phyloP scores from a whole-genome alignment of 1,140 invertebrate genomes.

The Phymastichus coffea region DNA sequence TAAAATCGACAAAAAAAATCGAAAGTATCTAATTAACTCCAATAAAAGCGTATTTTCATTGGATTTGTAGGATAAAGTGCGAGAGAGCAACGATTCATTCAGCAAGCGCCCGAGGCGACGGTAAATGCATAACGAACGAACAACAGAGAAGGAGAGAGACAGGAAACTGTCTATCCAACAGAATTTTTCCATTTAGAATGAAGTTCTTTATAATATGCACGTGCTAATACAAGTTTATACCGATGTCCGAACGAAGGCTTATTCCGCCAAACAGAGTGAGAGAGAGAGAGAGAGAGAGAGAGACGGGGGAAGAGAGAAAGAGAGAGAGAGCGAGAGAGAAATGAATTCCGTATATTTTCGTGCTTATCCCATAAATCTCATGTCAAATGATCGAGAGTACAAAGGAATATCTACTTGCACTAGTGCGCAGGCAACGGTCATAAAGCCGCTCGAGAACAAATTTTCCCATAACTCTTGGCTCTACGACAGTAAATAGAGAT shows the following conservation, averaged over 20 bases:
- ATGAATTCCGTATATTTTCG: background rate
- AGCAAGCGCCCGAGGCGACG: background rate
- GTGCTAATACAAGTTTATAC: background rate
- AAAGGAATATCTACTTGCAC: slow-evolving; percentile 17
- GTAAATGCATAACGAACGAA: background rate
- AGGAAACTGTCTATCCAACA: too few species aligned
- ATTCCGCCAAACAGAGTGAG: background rate
- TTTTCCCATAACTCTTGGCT: slow-evolving; percentile 27
- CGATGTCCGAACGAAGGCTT: slow-evolving; percentile 6
- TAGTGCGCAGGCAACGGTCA: background rate
- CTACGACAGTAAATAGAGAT: slow-evolving; percentile 23
- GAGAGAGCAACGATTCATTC: background rate
- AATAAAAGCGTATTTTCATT: slow-evolving; percentile 1
- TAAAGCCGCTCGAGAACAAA: slow-evolving; percentile 24
- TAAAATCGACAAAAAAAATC: background rate
- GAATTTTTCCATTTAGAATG: background rate
- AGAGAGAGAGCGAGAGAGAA: too few species aligned
- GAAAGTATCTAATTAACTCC: too few species aligned
- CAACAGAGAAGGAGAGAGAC: background rate
- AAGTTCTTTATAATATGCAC: slow-evolving; percentile 1
- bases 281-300: too few species aligned
- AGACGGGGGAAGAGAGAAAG: too few species aligned
- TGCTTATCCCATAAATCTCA: slow-evolving; percentile 15
- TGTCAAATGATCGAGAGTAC: slow-evolving; percentile 7
- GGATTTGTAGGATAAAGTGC: too few species aligned